A percentile compares a stretch with the other conserved stretches of the same genome.
These are phyloP conservation scores for Phaonia tiefii DNA, from an alignment of 2,888 invertebrate species.

Conservation along the genomic window DNA sequence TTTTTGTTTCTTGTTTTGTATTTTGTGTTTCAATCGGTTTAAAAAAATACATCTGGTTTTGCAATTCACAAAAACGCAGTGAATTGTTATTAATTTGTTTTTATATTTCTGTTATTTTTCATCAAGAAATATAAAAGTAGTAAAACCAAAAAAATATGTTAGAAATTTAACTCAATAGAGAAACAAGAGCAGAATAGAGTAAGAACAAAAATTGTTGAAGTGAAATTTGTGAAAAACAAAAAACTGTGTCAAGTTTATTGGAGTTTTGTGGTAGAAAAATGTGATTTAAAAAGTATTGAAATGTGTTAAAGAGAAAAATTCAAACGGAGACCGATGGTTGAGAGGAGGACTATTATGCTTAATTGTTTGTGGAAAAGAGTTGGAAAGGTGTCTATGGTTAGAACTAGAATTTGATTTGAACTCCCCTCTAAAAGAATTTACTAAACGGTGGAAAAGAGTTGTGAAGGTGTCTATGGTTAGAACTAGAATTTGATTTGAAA, in stretches of 20 bases:
- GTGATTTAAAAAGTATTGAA: too few species aligned
- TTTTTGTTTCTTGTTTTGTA: not conserved
- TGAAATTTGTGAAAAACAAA: not conserved
- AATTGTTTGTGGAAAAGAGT: too few species aligned
- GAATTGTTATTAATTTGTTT: conserved; percentile 73
- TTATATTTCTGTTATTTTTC: conserved; percentile 12
- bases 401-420: too few species aligned
- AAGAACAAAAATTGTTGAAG: not conserved
- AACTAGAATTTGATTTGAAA: too few species aligned
- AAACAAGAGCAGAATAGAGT: conserved; percentile 2
- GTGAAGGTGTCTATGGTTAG: too few species aligned
- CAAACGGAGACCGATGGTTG: not conserved
- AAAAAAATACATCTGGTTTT: conserved; percentile 76
- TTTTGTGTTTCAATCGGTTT: conserved; percentile 47
- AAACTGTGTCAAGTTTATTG: too few species aligned
- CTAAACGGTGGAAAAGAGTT: too few species aligned
- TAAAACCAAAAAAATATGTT: conserved; percentile 1
- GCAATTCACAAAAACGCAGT: conserved; percentile 81
- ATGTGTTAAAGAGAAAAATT: not conserved
- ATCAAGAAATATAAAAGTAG: conserved; percentile 30
- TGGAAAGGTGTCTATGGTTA: too few species aligned
- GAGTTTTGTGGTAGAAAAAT: not conserved
- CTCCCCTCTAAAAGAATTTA: too few species aligned
- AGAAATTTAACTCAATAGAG: conserved; percentile 3
- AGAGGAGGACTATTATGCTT: too few species aligned